phyloP scores from a whole-genome alignment of 2,113 vertebrate genomes.

The Stomatorhinus ivindoensis region DNA sequence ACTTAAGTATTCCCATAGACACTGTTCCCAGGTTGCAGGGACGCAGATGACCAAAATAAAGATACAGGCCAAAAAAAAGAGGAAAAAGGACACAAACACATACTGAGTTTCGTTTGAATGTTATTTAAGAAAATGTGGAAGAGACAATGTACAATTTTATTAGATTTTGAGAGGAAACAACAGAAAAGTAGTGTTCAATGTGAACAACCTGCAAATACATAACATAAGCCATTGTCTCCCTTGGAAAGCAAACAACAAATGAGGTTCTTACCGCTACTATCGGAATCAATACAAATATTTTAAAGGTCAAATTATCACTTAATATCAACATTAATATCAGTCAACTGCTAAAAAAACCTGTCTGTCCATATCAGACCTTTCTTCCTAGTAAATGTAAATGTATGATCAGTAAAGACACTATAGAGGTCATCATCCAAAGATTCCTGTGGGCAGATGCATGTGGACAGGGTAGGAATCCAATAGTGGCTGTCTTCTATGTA shows the following conservation, averaged over 20 bases:
- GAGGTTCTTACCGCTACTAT: not conserved
- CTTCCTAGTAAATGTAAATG: not conserved
- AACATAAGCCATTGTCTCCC: slow-evolving; percentile 4
- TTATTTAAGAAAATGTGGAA: not conserved
- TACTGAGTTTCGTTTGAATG: not conserved
- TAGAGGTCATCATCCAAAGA: not conserved
- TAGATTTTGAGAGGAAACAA: not conserved
- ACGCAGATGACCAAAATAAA: not conserved
- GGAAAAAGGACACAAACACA: not conserved
- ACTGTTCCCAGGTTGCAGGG: not conserved
- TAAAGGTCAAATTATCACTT: not conserved
- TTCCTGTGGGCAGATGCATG: not conserved
- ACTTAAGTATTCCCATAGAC: slow-evolving; percentile 11
- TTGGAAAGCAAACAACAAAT: not conserved
- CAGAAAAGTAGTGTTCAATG: slow-evolving; percentile 16
- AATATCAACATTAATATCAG: not conserved
- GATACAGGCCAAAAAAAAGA: slow-evolving; percentile 21
- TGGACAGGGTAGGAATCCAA: not conserved
- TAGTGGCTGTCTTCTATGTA: not conserved
- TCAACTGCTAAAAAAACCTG: not conserved
- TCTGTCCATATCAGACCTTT: not conserved
- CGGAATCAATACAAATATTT: not conserved
- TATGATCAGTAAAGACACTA: not conserved
- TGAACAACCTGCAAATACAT: slow-evolving; percentile 28
- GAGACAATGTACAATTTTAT: not conserved